Conservation (phyloP, 2,797 vertebrate genomes). For the Sebastes iracundus region DNA sequence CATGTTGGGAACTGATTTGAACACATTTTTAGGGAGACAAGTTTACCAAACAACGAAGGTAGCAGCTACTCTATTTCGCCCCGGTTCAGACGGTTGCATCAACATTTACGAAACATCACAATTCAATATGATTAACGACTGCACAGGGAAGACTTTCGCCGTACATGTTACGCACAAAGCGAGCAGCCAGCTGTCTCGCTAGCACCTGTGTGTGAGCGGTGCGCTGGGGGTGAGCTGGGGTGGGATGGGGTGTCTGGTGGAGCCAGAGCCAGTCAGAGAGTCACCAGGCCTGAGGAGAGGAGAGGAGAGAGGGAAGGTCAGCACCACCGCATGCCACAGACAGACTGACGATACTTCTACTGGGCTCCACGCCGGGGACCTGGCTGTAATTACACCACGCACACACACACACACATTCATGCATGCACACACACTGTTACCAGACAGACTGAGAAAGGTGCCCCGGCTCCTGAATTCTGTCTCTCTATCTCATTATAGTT, state of each 20-base stretch:
- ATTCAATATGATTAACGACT: background rate
- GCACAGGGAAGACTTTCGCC: background rate
- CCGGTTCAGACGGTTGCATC: background rate
- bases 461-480: slow-evolving; percentile 50
- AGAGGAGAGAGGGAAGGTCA: slow-evolving; percentile 71
- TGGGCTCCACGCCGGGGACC: slow-evolving; percentile 78
- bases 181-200: slow-evolving; percentile 56
- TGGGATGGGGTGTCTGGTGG: slow-evolving; percentile 22
- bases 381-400: slow-evolving; percentile 80
- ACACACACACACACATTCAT: slow-evolving; percentile 25
- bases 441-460: slow-evolving; percentile 64
- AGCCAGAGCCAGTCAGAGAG: slow-evolving; percentile 60
- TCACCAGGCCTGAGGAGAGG: slow-evolving; percentile 54
- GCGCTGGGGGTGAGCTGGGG: background rate
- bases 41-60: background rate
- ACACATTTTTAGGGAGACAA: background rate
- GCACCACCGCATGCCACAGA: slow-evolving; percentile 80
- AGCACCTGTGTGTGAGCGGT: slow-evolving; percentile 70
- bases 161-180: slow-evolving; percentile 17
- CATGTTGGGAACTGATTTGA: background rate
- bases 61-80: background rate
- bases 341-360: slow-evolving; percentile 82
- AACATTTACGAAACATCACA: background rate
- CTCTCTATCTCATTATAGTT: slow-evolving; percentile 35
- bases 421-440: slow-evolving; percentile 51